These are phyloP conservation scores for Ryuthela nishihirai DNA, from an alignment of 2,888 invertebrate species.

Conservation along the genomic window DNA sequence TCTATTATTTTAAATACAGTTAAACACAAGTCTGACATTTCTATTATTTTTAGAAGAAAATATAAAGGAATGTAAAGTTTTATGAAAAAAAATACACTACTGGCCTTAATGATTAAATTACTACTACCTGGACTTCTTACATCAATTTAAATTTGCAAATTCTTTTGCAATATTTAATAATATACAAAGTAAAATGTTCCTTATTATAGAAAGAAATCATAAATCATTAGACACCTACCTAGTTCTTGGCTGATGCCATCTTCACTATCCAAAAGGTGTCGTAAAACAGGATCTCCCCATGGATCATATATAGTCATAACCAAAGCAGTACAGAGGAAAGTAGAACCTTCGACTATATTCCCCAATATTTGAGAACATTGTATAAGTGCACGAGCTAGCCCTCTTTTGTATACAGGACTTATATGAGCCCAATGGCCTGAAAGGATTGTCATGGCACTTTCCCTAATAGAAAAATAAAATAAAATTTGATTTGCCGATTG, in stretches of 20 bases:
- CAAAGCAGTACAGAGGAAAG: constrained; percentile 24
- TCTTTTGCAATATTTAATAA: background rate
- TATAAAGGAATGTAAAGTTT: no score
- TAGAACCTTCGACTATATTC: constrained; percentile 12
- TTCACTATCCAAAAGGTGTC: constrained; percentile 8
- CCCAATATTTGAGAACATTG: constrained; percentile 26
- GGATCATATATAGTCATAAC: constrained; percentile 31
- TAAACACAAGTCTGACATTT: no score
- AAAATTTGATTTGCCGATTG: background rate
- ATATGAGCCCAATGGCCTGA: constrained; percentile 18
- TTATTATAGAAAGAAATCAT: background rate
- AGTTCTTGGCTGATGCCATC: constrained; percentile 3
- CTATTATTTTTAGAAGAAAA: no score
- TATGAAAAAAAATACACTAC: no score
- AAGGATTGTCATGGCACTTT: constrained; percentile 31
- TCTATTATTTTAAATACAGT: no score
- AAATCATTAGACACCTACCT: constrained; percentile 7
- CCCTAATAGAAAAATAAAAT: constrained; percentile 8
- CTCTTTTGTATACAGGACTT: constrained; percentile 20
- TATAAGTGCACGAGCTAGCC: constrained; percentile 17
- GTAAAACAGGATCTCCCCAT: constrained; percentile 26
- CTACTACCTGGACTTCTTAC: no score
- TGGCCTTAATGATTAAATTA: no score
- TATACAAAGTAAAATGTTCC: background rate
- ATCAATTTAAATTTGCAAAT: no score